Percentiles rank a stretch among this genome's conserved stretches.
Evolutionary conservation across 2,797 vertebrate species (phyloP).

Genomic region (Falco biarmicus): DNA sequence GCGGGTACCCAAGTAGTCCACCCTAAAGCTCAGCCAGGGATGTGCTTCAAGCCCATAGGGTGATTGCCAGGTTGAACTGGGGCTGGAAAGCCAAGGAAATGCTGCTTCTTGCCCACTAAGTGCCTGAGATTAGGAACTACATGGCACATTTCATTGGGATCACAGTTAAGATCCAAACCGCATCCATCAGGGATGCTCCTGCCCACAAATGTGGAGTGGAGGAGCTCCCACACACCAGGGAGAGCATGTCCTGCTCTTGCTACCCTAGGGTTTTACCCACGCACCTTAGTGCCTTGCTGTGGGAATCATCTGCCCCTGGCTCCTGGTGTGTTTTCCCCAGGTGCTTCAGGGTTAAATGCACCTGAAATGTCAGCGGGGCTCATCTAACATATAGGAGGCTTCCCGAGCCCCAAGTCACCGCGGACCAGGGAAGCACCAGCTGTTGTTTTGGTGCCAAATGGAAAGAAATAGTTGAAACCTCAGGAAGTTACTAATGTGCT

Average conservation of each 20-base stretch:
- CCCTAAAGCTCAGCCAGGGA: not conserved
- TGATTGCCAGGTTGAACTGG: not conserved
- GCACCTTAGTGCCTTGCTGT: not conserved
- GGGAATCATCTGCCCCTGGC: not conserved
- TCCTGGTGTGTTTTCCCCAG: not conserved
- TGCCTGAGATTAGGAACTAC: not conserved
- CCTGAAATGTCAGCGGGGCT: not conserved
- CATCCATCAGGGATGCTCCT: not conserved
- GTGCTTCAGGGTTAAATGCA: not conserved
- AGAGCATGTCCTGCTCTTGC: not conserved
- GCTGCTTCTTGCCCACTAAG: not conserved
- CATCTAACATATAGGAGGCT: rapidly evolving
- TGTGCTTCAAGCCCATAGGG: not conserved
- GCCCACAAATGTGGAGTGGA: not conserved
- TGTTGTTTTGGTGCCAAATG: not conserved
- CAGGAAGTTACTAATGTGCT: not conserved
- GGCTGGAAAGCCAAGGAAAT: not conserved
- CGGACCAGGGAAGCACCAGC: not conserved
- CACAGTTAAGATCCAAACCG: not conserved
- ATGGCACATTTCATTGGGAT: not conserved
- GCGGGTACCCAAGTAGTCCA: rapidly evolving
- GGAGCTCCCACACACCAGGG: rapidly evolving
- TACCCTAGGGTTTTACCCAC: not conserved
- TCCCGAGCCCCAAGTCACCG: not conserved
- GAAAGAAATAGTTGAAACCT: not conserved